Conservation (phyloP, 2,113 vertebrate species). For the western clawed frog (Xenopus tropicalis) region UCB_Xtro_10.0 CM004445.2:25816001-25816500, state of each 20-base stretch:
- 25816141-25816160: too few relatives aligned
- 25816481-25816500: not conserved
- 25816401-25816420: slow-evolving; percentile 20
- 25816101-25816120: too few relatives aligned
- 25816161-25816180: not conserved
- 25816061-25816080: too few relatives aligned
- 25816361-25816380: slow-evolving; percentile 33
- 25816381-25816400: slow-evolving; percentile 21
- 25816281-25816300: slow-evolving; percentile 28
- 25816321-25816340: slow-evolving; percentile 21
- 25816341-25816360: slow-evolving; percentile 35
- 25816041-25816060: too few relatives aligned
- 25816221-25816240: slow-evolving; percentile 2
- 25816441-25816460: not conserved
- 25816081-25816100: too few relatives aligned
- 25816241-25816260: slow-evolving; percentile 15
- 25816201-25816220: slow-evolving; percentile 5
- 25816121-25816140: too few relatives aligned
- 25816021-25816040: too few relatives aligned
- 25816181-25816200: not conserved
- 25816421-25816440: slow-evolving; percentile 27
- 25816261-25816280: slow-evolving; percentile 27
- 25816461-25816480: not conserved
- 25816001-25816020: too few relatives aligned
- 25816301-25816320: slow-evolving; percentile 32